Percentiles rank a stretch among this genome's conserved stretches.
Conservation (phyloP, 1,140 invertebrate genomes). For the Caenorhabditis remanei region DNA sequence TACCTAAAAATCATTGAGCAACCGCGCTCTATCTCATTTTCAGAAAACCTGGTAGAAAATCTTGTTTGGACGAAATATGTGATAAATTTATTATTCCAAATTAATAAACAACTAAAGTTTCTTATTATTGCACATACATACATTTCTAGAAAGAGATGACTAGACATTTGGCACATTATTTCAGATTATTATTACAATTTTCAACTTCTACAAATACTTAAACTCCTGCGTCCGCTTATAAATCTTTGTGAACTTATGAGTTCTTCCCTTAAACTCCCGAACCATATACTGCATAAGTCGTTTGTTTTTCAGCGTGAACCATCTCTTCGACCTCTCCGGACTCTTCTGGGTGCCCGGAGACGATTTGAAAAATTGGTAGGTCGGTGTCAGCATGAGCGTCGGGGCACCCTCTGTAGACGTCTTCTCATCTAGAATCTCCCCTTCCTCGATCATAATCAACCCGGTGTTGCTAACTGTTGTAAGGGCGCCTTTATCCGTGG, state of each 20-base stretch:
- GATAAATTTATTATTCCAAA: too few species aligned
- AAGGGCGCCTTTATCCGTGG: conserved; percentile 39
- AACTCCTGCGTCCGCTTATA: conserved; percentile 19
- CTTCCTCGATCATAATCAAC: conserved; percentile 67
- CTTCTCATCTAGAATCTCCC: conserved; percentile 47
- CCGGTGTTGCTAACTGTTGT: conserved; percentile 63
- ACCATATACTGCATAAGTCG: conserved; percentile 56
- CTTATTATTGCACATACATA: too few species aligned
- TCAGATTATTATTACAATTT: not conserved
- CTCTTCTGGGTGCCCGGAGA: not conserved
- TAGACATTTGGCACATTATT: not conserved
- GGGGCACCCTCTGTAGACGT: conserved; percentile 9
- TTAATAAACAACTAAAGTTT: too few species aligned
- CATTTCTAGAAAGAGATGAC: not conserved
- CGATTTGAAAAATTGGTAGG: conserved; percentile 3
- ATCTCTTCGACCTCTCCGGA: conserved; percentile 21
- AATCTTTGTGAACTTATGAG: conserved; percentile 51
- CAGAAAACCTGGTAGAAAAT: too few species aligned
- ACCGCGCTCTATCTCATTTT: too few species aligned
- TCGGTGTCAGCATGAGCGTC: conserved; percentile 29
- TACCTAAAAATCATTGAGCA: too few species aligned
- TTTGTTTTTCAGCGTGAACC: conserved; percentile 46
- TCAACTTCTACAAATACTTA: conserved; percentile 29
- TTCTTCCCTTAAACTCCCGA: conserved; percentile 39
- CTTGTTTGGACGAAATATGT: too few species aligned